Evolutionary conservation across 2,797 vertebrate species (phyloP), one percentile per base, ranked within the genome.

Genomic region (Enteromius unitaeniatus): DNA sequence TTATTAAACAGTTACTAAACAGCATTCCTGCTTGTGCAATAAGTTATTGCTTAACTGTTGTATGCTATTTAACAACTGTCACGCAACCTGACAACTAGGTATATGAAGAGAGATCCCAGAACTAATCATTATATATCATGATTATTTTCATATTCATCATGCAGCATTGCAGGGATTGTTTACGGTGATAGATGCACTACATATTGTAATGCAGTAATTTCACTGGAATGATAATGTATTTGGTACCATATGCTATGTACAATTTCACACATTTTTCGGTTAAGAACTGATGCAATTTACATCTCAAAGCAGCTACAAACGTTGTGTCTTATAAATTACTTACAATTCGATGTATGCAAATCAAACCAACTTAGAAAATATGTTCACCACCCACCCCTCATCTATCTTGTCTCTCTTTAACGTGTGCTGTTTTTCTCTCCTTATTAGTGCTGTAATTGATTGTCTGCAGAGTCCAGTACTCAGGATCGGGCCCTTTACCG

Each of bases 391-490:
- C 31, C 28, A 68, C 13, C 6, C 19, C 42, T 34, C 4, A 51
- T 34, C 13, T 67, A 67, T 67, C 6, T 31, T 55, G 6, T 49
- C 8, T 34, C n/a, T 58, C 28, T 42, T 62, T 19, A 55, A 70
- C 28, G n/a, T 51, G 15, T 19, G 3, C 14, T 15, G n/a, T 31
- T 58, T 47, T 72, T 19, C 4, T 67, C 53, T 78, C 9, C 45
- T 21, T 55, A 47, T n/a, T 45, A 23, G 1, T 70, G 74, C 47
- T 37, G 47, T 85, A 72, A 82, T 28, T 82, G 51, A 76, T 40
- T 64, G 58, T 51, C 79, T 78, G 42, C 65, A 68, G 19, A 64
- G 42, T 62, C 73, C 47, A 69, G 28, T 15, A 69, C 45, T 70
- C 37, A 58, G 80, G 67, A 73, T 82, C 67, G 26, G 28, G 14